Evolutionary conservation across 64 coral and sea anemone species (phyloP), one percentile per base, ranked within the genome.

Genomic region (Montipora efflorescens): DNA sequence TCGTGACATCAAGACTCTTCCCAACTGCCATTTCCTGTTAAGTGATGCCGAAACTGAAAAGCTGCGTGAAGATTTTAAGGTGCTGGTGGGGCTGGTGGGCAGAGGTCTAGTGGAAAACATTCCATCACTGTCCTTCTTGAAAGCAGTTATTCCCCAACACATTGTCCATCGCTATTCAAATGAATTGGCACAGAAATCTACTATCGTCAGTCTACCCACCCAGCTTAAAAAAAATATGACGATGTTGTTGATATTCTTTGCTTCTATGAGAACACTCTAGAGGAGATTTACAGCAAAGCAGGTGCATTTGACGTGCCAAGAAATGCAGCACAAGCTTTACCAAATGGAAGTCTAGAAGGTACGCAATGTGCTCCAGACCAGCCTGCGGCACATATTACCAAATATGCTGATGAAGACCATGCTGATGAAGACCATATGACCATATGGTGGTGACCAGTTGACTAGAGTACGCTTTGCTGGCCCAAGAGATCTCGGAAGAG

Each of bases 391-490:
- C 73, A 93, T 55, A 49, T 78, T 13, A 78, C 48, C 44, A 75
- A 14, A 47, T 12, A 88, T 46, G 76, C 53, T 67, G 45, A 18
- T 18, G 72, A 88, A 20, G 84, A 94, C 19, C 82, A 66, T 46
- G 76, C 53, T 67, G 45, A 18, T 18, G 72, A 88, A 20, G 84
- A 94, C 19, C 82, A 66, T n/a, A n/a, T n/a, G n/a, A n/a, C n/a
- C n/a, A n/a, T n/a, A n/a, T n/a, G n/a, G n/a, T n/a, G 90, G 79
- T 45, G 90, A 92, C 51, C 90, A 92, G 81, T 49, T 92, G 7
- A 92, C 90, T 20, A 69, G 80, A 19, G 80, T 92, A 23, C 23
- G 80, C 19, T 92, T 92, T 92, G 90, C 76, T 92, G 90, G 90
- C 25, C 51, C 80, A 36, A 92, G 84, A 79, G 90, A 92, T 74